Evolutionary conservation across 2,113 vertebrate genomes (phyloP).

Genomic region (Hystrix cristata): DNA sequence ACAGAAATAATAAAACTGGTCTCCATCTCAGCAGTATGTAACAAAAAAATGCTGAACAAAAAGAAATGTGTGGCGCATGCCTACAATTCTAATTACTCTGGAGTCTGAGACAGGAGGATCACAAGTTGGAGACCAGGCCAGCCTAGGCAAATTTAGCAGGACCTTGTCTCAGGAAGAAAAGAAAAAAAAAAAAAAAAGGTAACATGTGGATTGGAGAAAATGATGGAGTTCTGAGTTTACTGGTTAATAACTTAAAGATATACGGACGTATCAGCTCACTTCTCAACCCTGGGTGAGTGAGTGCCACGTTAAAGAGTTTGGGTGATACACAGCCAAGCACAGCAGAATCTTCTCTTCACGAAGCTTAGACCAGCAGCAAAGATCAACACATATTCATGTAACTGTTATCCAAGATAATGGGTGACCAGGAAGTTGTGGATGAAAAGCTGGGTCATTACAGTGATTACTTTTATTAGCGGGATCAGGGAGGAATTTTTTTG

Average conservation of each 20-base stretch:
- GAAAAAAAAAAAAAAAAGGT: conserved; percentile 14
- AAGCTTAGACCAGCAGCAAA: not conserved
- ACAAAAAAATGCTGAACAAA: conserved; percentile 47
- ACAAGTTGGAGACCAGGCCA: not conserved
- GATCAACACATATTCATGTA: not conserved
- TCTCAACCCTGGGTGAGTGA: not conserved
- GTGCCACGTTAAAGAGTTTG: not conserved
- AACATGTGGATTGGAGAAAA: conserved; percentile 1
- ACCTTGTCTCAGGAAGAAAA: not conserved
- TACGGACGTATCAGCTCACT: not conserved
- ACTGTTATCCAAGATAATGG: not conserved
- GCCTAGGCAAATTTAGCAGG: not conserved
- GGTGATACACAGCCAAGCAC: not conserved
- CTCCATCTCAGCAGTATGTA: not conserved
- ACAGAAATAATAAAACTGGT: conserved; percentile 40
- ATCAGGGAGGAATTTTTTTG: not conserved
- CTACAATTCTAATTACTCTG: not conserved
- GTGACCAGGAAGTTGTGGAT: not conserved
- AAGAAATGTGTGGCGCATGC: not conserved
- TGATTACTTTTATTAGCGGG: not conserved
- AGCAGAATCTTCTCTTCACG: not conserved
- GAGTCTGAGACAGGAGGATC: not conserved
- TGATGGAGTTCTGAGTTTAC: not conserved
- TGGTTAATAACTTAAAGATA: not conserved
- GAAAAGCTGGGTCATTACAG: not conserved